Conservation (phyloP, 1,140 invertebrate species). For the Drosophila mojavensis region DNA sequence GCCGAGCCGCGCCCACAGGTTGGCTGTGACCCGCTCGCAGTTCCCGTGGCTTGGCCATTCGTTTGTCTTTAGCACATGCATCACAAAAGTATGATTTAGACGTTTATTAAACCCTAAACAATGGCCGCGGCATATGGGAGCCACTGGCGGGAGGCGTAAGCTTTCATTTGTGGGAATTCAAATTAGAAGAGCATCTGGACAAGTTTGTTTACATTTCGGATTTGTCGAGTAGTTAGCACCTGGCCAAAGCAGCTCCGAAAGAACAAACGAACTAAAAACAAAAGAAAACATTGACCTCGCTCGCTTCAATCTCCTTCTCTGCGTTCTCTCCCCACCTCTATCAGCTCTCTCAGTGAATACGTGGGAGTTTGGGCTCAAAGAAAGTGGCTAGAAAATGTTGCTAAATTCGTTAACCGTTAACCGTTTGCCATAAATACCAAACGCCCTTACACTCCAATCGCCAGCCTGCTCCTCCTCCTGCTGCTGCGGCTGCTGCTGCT, state of each 20-base stretch:
- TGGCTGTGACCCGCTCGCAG: constrained; percentile 7
- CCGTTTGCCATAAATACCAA: constrained; percentile 56
- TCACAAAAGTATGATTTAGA: constrained; percentile 79
- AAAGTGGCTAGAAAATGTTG: constrained; percentile 37
- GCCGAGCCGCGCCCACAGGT: constrained; percentile 31
- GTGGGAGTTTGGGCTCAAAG: constrained; percentile 7
- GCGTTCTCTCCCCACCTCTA: too few relatives aligned
- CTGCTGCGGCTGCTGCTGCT: background rate
- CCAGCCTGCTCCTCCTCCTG: too few relatives aligned
- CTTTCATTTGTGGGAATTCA: constrained; percentile 70
- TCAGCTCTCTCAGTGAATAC: background rate
- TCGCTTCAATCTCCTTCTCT: too few relatives aligned
- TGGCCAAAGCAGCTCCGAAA: constrained; percentile 10
- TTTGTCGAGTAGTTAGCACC: constrained; percentile 67
- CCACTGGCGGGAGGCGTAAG: constrained; percentile 1
- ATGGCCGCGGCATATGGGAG: constrained; percentile 22
- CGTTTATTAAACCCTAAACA: constrained; percentile 78
- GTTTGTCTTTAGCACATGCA: constrained; percentile 78
- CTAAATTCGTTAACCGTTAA: constrained; percentile 36
- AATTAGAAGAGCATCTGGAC: constrained; percentile 65
- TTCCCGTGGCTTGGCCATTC: constrained; percentile 40
- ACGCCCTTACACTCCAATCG: constrained; percentile 13
- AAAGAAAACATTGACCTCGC: constrained; percentile 26
- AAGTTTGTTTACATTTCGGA: constrained; percentile 61
- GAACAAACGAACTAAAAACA: background rate